Evolutionary conservation across 2,113 vertebrate genomes (phyloP).

Genomic region (Poecilia latipinna): DNA sequence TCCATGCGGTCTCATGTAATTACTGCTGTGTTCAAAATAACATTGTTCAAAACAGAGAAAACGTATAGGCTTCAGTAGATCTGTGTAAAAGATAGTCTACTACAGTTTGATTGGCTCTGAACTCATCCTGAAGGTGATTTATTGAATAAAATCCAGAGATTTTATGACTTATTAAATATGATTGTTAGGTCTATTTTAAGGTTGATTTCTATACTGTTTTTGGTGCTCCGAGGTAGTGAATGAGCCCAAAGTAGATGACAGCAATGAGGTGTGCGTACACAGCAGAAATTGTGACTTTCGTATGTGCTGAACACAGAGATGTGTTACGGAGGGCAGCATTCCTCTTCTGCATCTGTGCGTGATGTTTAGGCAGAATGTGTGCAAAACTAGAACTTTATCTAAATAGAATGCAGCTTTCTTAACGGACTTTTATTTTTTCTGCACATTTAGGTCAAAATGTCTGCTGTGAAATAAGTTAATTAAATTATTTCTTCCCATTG

Average conservation of each 20-base stretch:
- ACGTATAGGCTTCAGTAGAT: conserved; percentile 40
- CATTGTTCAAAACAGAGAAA: conserved; percentile 35
- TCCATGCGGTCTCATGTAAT: conserved; percentile 49
- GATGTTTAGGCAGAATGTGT: neutral
- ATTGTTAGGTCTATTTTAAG: conserved; percentile 57
- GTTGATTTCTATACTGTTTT: conserved; percentile 42
- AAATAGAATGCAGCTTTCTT: neutral
- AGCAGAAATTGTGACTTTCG: neutral
- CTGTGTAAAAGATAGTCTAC: conserved; percentile 34
- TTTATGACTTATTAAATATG: conserved; percentile 43
- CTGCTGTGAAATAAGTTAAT: neutral
- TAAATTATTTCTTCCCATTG: neutral
- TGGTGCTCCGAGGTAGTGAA: conserved; percentile 52
- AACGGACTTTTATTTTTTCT: neutral
- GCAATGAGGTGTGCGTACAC: conserved; percentile 17
- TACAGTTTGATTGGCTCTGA: conserved; percentile 43
- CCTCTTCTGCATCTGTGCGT: neutral
- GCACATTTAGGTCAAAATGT: neutral
- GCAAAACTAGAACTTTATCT: neutral
- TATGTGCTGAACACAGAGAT: neutral
- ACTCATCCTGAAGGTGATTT: conserved; percentile 42
- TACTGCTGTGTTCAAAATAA: conserved; percentile 45
- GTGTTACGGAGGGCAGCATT: neutral
- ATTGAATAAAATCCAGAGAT: conserved; percentile 40
- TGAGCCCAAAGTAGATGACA: conserved; percentile 52